phyloP scores from a whole-genome alignment of 2,113 vertebrate genomes.

The Andinoacara biseriatus region DNA sequence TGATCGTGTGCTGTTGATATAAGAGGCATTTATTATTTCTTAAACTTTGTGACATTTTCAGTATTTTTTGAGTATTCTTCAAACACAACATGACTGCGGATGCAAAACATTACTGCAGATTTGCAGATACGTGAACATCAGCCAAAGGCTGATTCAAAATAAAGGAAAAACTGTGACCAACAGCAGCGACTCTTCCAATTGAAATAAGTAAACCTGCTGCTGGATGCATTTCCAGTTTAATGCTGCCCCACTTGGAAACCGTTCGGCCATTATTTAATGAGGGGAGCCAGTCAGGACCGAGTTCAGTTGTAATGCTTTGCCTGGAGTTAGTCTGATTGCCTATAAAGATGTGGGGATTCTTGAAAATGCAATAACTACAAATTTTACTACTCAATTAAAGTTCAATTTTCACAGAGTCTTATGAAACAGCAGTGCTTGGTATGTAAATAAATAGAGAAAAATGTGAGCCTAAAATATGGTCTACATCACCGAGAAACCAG shows the following conservation, averaged over 20 bases:
- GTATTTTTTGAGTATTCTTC: not conserved
- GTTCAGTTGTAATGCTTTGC: slow-evolving; percentile 13
- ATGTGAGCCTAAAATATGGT: not conserved
- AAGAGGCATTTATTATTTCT: not conserved
- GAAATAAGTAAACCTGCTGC: slow-evolving; percentile 32
- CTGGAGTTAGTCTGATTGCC: slow-evolving; percentile 29
- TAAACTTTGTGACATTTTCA: not conserved
- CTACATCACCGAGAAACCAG: not conserved
- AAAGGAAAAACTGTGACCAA: not conserved
- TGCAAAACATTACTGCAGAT: not conserved
- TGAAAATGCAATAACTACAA: slow-evolving; percentile 19
- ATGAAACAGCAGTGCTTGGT: not conserved
- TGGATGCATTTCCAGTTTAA: slow-evolving; percentile 16
- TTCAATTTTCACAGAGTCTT: slow-evolving; percentile 11
- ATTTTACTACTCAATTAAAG: slow-evolving; percentile 19
- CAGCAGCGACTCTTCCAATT: slow-evolving; percentile 11
- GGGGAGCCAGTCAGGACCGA: slow-evolving; percentile 26
- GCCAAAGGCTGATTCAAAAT: not conserved
- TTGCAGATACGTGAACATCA: not conserved
- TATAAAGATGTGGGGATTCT: slow-evolving; percentile 13
- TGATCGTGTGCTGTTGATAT: not conserved
- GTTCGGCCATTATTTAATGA: slow-evolving; percentile 22
- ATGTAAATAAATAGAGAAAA: not conserved
- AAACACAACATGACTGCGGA: not conserved
- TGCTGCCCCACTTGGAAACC: slow-evolving; percentile 21